Conservation (phyloP, 2,888 invertebrate genomes). For the Sesia apiformis region DNA sequence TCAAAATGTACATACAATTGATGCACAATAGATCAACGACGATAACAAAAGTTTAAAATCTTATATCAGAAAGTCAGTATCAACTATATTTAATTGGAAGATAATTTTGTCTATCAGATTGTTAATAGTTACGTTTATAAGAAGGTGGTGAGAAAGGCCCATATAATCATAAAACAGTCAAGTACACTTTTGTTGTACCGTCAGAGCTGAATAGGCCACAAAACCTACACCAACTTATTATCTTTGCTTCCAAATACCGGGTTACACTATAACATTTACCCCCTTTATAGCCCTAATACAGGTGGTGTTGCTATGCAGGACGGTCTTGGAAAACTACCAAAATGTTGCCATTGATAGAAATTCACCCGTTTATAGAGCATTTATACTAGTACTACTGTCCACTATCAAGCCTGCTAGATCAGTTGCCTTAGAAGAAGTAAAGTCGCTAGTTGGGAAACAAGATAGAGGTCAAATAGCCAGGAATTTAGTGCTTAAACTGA, state of each 20-base stretch:
- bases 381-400: conserved; percentile 80
- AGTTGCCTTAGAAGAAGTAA: conserved; percentile 76
- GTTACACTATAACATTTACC: conserved; percentile 53
- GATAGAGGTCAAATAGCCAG: conserved; percentile 78
- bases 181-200: no score
- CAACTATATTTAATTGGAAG: no score
- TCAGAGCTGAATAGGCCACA: background rate
- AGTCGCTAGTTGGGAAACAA: conserved; percentile 74
- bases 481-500: conserved; percentile 78
- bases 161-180: no score
- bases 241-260: conserved; percentile 6
- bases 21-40: no score
- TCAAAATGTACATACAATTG: no score
- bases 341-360: conserved; percentile 78
- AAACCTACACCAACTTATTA: background rate
- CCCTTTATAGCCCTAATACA: conserved; percentile 74
- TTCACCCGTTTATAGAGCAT: conserved; percentile 80
- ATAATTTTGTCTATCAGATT: no score
- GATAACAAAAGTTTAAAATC: no score
- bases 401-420: conserved; percentile 76
- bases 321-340: conserved; percentile 80
- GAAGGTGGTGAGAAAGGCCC: no score
- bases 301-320: conserved; percentile 83
- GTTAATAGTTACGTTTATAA: no score
- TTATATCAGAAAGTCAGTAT: no score